phyloP scores from a whole-genome alignment of 2,113 vertebrate species.

The Dermatemys mawii region DNA sequence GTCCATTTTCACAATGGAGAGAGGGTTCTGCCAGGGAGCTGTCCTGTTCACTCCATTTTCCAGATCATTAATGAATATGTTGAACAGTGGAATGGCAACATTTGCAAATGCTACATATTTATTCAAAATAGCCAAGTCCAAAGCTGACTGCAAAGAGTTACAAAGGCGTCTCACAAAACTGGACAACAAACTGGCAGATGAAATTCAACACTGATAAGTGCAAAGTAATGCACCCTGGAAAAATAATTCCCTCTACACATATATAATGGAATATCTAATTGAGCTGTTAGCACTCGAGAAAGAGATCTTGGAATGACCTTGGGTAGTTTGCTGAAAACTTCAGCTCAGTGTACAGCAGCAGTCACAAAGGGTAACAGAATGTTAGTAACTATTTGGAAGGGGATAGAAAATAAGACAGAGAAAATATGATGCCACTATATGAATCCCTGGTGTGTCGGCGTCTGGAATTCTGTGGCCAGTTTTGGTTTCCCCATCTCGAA shows the following conservation, averaged over 20 bases:
- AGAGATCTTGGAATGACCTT: neutral
- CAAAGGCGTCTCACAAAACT: neutral
- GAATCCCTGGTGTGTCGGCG: neutral
- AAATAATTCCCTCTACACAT: neutral
- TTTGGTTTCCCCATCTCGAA: neutral
- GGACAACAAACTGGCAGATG: neutral
- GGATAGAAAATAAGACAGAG: neutral
- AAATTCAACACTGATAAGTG: neutral
- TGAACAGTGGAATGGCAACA: neutral
- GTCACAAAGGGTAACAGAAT: neutral
- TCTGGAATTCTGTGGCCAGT: neutral
- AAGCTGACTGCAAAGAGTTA: neutral
- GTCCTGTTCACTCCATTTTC: neutral
- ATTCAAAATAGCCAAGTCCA: neutral
- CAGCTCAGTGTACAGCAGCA: neutral
- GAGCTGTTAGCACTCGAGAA: neutral
- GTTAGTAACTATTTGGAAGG: neutral
- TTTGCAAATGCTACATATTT: neutral
- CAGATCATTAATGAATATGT: no score
- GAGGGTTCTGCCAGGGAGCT: neutral
- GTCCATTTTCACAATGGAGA: neutral
- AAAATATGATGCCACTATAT: neutral
- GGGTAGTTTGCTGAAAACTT: neutral
- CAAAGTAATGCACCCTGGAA: neutral
- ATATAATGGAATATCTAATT: neutral